A percentile compares a stretch with the other conserved stretches of the same genome.
Conservation (phyloP, 2,113 vertebrate genomes). For the Aythya baeri region DNA sequence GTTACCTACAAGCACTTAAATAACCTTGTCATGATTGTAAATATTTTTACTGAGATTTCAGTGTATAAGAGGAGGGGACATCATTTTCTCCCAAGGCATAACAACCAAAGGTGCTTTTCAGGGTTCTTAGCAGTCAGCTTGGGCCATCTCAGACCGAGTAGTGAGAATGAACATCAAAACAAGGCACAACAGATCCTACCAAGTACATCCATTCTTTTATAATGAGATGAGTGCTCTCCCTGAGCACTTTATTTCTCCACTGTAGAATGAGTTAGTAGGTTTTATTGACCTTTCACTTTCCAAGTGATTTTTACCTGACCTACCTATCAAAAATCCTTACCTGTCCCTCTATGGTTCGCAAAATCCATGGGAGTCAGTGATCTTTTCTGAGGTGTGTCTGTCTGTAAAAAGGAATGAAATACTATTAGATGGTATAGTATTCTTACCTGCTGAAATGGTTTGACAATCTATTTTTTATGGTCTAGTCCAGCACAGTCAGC, state of each 20-base stretch:
- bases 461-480: background rate
- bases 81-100: background rate
- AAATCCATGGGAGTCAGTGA: conserved; percentile 76
- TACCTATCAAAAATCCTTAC: conserved; percentile 76
- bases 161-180: background rate
- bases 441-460: background rate
- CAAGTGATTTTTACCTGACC: background rate
- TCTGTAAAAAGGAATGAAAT: conserved; percentile 56
- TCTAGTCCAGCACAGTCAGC: background rate
- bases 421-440: background rate
- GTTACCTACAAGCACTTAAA: background rate
- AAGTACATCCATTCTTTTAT: background rate
- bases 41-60: background rate
- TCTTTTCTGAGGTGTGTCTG: conserved; percentile 75
- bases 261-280: background rate
- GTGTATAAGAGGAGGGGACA: background rate
- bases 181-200: background rate
- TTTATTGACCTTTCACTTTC: background rate
- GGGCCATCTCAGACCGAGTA: background rate
- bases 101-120: background rate
- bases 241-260: background rate
- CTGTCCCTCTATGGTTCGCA: conserved; percentile 67
- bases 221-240: background rate
- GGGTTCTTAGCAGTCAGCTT: background rate
- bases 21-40: background rate